Conservation (phyloP, 2,888 invertebrate species). For the Scrobipalpa costella region DNA sequence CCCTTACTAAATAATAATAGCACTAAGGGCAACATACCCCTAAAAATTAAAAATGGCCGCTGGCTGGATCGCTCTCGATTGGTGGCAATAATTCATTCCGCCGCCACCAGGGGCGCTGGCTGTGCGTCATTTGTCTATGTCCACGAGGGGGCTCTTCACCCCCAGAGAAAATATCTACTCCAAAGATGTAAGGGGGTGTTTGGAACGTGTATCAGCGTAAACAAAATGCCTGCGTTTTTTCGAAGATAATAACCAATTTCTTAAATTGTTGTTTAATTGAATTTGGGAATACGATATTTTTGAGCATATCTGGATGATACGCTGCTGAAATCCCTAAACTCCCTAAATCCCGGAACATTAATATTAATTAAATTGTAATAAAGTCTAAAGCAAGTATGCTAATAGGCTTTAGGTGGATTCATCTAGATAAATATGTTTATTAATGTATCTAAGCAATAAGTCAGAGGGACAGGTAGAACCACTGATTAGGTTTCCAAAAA, state of each 20-base stretch:
- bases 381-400: constrained; percentile 43
- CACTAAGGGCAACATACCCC: constrained; percentile 70
- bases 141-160: constrained; percentile 42
- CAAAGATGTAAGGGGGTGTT: constrained; percentile 62
- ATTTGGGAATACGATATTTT: not conserved
- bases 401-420: constrained; percentile 44
- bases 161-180: constrained; percentile 61
- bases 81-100: constrained; percentile 75
- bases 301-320: not conserved
- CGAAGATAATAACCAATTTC: not conserved
- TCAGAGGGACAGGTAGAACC: constrained; percentile 64
- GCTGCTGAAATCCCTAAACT: too few relatives aligned
- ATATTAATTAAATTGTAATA: constrained; percentile 33
- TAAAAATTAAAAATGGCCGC: constrained; percentile 81
- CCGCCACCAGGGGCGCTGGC: constrained; percentile 67
- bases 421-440: constrained; percentile 45
- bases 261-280: not conserved
- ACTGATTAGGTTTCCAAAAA: constrained; percentile 67
- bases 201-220: constrained; percentile 48
- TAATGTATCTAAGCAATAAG: constrained; percentile 57
- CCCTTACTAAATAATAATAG: constrained; percentile 59
- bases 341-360: not conserved
- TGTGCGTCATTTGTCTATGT: constrained; percentile 76
- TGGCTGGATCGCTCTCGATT: constrained; percentile 72
- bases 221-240: constrained; percentile 21